phyloP scores from a whole-genome alignment of 2,113 vertebrate genomes.

The Acanthochromis polyacanthus region DNA sequence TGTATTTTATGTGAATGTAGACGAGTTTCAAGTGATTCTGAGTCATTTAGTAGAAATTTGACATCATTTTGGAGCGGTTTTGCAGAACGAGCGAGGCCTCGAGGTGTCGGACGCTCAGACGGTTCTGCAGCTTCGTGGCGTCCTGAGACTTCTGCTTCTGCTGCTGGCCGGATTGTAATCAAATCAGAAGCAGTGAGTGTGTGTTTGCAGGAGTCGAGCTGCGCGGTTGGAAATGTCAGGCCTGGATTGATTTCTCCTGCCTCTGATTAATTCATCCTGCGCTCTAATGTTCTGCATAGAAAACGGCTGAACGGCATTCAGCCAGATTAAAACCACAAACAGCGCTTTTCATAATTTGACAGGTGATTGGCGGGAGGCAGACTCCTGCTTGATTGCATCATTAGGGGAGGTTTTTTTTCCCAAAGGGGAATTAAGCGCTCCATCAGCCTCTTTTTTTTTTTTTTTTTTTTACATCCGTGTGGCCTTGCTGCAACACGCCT shows the following conservation, averaged over 20 bases:
- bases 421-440: constrained; percentile 55
- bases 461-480: constrained; percentile 27
- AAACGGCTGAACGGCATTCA: constrained; percentile 81
- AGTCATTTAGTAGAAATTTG: too few relatives aligned
- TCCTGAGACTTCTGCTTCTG: constrained; percentile 12
- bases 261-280: constrained; percentile 84
- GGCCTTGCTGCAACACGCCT: constrained; percentile 16
- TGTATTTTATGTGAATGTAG: too few relatives aligned
- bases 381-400: constrained; percentile 77
- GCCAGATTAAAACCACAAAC: constrained; percentile 81
- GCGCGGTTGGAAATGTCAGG: constrained; percentile 81
- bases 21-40: too few relatives aligned
- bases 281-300: constrained; percentile 78
- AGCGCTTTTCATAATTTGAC: constrained; percentile 82
- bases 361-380: constrained; percentile 81
- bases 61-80: too few relatives aligned
- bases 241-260: constrained; percentile 82
- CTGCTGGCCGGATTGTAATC: constrained; percentile 46
- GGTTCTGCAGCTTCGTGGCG: too few relatives aligned
- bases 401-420: constrained; percentile 56
- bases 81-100: too few relatives aligned
- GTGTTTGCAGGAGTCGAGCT: constrained; percentile 61
- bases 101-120: too few relatives aligned
- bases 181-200: constrained; percentile 51
- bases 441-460: constrained; percentile 45